Base-by-base conservation (phyloP, 2,113 vertebrate genomes). In the Hemiprocne comata region DNA sequence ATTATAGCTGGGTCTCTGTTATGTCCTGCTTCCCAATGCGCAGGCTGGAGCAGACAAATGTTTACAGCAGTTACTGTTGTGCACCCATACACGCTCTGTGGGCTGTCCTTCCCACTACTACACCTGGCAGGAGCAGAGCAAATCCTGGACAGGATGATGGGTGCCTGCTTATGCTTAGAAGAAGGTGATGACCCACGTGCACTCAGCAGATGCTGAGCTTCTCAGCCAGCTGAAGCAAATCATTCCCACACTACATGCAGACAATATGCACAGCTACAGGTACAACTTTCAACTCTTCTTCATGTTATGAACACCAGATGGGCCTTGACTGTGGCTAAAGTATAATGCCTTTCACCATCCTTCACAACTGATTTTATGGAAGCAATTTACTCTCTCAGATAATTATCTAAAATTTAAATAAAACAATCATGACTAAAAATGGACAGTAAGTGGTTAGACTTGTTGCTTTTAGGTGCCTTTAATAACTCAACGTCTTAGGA, bases 1-100 rank as follows among this genome's bases (percentile, higher is more conserved):
- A 80, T 10, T 36, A 54, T 77, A 66, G 61, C 69, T 29, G 18
- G n/a, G 50, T 34, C 66, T 76, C 67, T 85, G 62, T 66, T 83
- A 87, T 10, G 71, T 93, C 75, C 87, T 51, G 42, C 64, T 85
- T 79, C 84, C 54, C 71, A 66, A 36, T 2, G 48, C 1, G 3
- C 67, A 90, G 67, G 51, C 74, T 83, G 81, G 73, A 73, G 87
- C n/a, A 94, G 91, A 93, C n/a, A 80, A 85, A 70, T 71, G 79
- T 94, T 96, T 83, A 89, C 31, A 94, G 67, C 57, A 76, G 74
- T 17, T 50, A 18, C 31, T 29, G 69, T 12, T 77, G 46, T 2
- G 25, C 50, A n/a, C 19, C 51, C 34, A 34, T 7, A 31, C 6
- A 2, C 8, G 40, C 48, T 24, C 58, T 9, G 3, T 4, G 44